These are phyloP conservation scores for Anthrax anthrax DNA, from an alignment of 2,888 invertebrate species.

Conservation along the genomic window DNA sequence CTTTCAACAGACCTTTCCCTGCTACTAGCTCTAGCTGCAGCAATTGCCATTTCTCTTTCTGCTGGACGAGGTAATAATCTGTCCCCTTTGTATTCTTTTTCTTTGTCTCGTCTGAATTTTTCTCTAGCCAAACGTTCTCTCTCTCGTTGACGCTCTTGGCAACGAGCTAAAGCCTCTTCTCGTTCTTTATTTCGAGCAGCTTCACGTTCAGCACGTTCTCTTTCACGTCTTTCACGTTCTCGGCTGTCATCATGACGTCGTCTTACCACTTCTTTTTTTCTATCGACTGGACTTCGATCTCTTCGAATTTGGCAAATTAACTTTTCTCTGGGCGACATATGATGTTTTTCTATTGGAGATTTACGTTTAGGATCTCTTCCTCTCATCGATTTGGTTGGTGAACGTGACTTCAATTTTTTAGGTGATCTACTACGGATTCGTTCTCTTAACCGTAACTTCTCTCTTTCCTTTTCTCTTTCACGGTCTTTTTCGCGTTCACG, in stretches of 20 bases:
- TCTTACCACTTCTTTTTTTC: conserved; percentile 20
- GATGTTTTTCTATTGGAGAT: conserved; percentile 19
- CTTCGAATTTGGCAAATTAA: conserved; percentile 30
- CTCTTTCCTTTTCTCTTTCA: conserved; percentile 39
- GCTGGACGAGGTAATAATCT: conserved; percentile 47
- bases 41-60: conserved; percentile 46
- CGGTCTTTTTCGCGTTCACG: conserved; percentile 38
- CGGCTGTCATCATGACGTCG: conserved; percentile 28
- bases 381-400: conserved; percentile 38
- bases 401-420: conserved; percentile 40
- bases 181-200: conserved; percentile 46
- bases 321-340: conserved; percentile 30
- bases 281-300: conserved; percentile 24
- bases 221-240: conserved; percentile 44
- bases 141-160: conserved; percentile 46
- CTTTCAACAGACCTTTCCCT: conserved; percentile 25
- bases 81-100: conserved; percentile 40
- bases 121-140: conserved; percentile 36
- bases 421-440: conserved; percentile 35
- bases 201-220: conserved; percentile 40
- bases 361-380: conserved; percentile 37
- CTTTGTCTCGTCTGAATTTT: conserved; percentile 35
- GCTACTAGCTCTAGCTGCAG: conserved; percentile 34
- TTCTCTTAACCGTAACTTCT: conserved; percentile 31
- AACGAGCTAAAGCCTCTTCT: conserved; percentile 50